Evolutionary conservation across 2,888 invertebrate genomes (phyloP).

Genomic region (Archips crataeganus): DNA sequence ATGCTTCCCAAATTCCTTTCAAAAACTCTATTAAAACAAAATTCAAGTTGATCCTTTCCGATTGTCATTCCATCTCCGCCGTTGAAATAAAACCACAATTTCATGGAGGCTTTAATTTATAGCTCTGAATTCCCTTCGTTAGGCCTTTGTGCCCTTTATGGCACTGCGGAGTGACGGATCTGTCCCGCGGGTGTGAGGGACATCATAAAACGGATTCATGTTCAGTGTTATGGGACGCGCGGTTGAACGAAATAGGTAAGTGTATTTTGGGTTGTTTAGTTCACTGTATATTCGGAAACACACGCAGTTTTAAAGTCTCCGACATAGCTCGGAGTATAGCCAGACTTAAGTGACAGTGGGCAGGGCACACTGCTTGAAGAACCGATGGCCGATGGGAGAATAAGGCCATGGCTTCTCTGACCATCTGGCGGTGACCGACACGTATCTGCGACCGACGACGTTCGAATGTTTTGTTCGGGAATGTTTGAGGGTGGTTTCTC

Average conservation of each 20-base stretch:
- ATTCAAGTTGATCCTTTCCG: conserved; percentile 22
- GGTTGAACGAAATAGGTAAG: neutral
- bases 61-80: conserved; percentile 10
- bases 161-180: conserved; percentile 18
- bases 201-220: conserved; percentile 14
- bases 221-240: neutral
- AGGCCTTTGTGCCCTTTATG: conserved; percentile 19
- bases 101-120: conserved; percentile 33
- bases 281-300: no score
- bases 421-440: no score
- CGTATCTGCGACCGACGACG: no score
- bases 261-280: neutral
- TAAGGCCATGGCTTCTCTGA: no score
- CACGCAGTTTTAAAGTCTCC: no score
- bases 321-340: no score
- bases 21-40: conserved; percentile 3
- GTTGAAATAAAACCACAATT: conserved; percentile 29
- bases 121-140: conserved; percentile 14
- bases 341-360: no score
- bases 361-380: no score
- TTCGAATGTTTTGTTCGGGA: no score
- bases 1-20: neutral
- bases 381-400: no score
- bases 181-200: conserved; percentile 9
- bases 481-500: no score